A percentile compares a stretch with the other conserved stretches of the same genome.
Evolutionary conservation across 2,113 vertebrate genomes (phyloP).

Genomic region (Lucifuga dentata): DNA sequence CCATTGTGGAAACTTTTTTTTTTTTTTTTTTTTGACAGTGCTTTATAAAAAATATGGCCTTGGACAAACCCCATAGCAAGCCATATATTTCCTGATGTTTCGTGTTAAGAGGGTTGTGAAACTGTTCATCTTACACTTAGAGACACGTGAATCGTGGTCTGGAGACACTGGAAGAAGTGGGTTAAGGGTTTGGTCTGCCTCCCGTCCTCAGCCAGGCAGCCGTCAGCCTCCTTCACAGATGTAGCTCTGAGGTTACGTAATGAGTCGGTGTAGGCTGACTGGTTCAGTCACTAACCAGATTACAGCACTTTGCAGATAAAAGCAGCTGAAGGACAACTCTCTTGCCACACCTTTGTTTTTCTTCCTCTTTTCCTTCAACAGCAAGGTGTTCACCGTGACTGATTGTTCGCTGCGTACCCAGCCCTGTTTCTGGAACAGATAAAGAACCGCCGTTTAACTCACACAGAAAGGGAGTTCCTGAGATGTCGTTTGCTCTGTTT

Average conservation of each 20-base stretch:
- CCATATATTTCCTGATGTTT: too few species aligned
- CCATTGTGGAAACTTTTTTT: too few species aligned
- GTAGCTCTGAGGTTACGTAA: slow-evolving; percentile 71
- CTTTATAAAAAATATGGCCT: too few species aligned
- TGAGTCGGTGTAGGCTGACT: slow-evolving; percentile 56
- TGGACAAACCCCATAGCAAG: too few species aligned
- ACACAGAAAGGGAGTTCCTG: background rate
- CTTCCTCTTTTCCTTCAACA: slow-evolving; percentile 32
- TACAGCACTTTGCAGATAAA: slow-evolving; percentile 56
- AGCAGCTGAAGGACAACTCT: slow-evolving; percentile 48
- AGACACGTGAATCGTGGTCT: too few species aligned
- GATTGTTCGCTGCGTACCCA: slow-evolving; percentile 11
- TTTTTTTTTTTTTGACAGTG: too few species aligned
- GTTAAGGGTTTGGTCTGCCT: slow-evolving; percentile 24
- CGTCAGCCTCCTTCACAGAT: slow-evolving; percentile 45
- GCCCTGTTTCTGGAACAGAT: background rate
- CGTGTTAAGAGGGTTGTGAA: too few species aligned
- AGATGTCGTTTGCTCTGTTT: background rate
- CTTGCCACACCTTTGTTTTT: slow-evolving; percentile 63
- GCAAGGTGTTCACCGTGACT: slow-evolving; percentile 15
- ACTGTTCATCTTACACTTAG: too few species aligned
- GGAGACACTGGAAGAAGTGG: slow-evolving; percentile 7
- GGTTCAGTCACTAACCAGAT: slow-evolving; percentile 72
- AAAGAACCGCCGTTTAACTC: slow-evolving; percentile 6
- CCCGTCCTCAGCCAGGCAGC: slow-evolving; percentile 7